Percentiles rank a stretch among this genome's conserved stretches.
Conservation (phyloP, 1,140 invertebrate genomes). For the Tenebrio molitor region DNA sequence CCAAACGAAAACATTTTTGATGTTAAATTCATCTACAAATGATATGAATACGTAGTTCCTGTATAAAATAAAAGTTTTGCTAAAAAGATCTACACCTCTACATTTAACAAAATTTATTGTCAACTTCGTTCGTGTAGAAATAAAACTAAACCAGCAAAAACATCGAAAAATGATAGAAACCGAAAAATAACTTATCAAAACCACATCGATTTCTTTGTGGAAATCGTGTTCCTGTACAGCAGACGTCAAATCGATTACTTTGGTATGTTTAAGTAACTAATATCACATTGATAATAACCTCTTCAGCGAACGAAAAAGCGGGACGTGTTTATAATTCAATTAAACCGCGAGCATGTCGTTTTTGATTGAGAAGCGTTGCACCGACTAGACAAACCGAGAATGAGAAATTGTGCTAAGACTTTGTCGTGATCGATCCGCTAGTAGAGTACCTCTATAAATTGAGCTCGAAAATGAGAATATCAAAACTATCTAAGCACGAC, state of each 20-base stretch:
- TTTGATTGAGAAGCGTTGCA: slow-evolving; percentile 24
- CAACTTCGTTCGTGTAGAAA: slow-evolving; percentile 35
- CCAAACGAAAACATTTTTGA: slow-evolving; percentile 13
- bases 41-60: slow-evolving; percentile 14
- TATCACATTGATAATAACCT: slow-evolving; percentile 16
- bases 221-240: neutral
- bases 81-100: slow-evolving; percentile 9
- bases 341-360: slow-evolving; percentile 4
- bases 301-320: neutral
- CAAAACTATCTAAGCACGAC: slow-evolving; percentile 12
- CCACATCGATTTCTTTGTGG: neutral
- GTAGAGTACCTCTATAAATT: neutral
- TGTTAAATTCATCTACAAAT: slow-evolving; percentile 18
- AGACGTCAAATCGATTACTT: slow-evolving; percentile 1
- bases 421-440: neutral
- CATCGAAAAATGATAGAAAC: no score
- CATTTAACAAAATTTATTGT: slow-evolving; percentile 43
- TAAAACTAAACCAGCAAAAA: neutral
- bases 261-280: slow-evolving; percentile 34
- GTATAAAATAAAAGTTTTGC: slow-evolving; percentile 15
- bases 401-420: neutral
- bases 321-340: slow-evolving; percentile 10
- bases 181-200: slow-evolving; percentile 19
- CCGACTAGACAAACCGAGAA: no score
- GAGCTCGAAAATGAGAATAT: slow-evolving; percentile 23